A percentile compares a stretch with the other conserved stretches of the same genome.
Conservation (phyloP, 2,113 vertebrate genomes). For the Euleptes europaea region DNA sequence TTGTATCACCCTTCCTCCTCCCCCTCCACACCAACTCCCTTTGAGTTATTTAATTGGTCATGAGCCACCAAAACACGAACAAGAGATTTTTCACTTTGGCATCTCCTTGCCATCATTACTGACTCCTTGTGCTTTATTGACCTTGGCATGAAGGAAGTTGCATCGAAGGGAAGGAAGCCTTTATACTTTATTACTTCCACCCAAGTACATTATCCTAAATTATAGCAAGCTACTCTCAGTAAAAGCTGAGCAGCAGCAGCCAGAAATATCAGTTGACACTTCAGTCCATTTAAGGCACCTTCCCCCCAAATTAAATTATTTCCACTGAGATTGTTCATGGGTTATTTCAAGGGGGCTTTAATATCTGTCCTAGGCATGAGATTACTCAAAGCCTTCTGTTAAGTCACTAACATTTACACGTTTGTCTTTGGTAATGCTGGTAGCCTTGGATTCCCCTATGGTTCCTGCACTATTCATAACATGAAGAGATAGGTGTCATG, state of each 20-base stretch:
- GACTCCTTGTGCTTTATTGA: constrained; percentile 28
- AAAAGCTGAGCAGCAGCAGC: constrained; percentile 41
- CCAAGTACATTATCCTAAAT: constrained; percentile 10
- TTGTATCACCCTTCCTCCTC: neutral
- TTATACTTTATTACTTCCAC: constrained; percentile 36
- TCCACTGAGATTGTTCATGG: constrained; percentile 3
- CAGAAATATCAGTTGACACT: constrained; percentile 8
- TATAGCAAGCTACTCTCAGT: neutral
- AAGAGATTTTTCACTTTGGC: constrained; percentile 17
- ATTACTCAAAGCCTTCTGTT: neutral
- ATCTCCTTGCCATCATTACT: constrained; percentile 9
- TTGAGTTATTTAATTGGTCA: constrained; percentile 28
- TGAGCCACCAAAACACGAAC: neutral
- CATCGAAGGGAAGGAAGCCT: constrained; percentile 17
- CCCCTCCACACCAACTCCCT: constrained; percentile 7
- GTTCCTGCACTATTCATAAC: neutral
- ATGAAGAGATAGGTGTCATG: constrained; percentile 5
- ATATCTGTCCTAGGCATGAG: neutral
- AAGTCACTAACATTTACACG: neutral
- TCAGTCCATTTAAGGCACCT: constrained; percentile 19
- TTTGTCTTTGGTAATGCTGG: neutral
- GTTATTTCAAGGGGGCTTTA: neutral
- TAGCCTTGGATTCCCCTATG: neutral
- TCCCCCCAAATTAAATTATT: constrained; percentile 16
- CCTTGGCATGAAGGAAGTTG: constrained; percentile 14